phyloP scores from a whole-genome alignment of 2,888 invertebrate species.

The Acrobasis suavella region DNA sequence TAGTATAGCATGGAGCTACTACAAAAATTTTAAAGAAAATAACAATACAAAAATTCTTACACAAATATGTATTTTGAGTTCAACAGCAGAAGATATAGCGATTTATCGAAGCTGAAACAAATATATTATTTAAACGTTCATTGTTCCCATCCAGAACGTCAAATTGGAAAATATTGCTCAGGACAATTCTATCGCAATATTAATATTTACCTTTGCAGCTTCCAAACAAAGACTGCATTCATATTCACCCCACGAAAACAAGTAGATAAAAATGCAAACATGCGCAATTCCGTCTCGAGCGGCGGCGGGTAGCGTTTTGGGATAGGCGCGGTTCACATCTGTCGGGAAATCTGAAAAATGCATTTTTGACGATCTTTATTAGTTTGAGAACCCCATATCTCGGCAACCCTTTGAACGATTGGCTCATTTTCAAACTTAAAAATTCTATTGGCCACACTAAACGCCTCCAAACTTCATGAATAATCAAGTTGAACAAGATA shows the following conservation, averaged over 20 bases:
- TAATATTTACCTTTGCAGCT: conserved; percentile 70
- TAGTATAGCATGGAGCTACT: too few relatives aligned
- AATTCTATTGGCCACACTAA: too few relatives aligned
- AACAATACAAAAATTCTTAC: too few relatives aligned
- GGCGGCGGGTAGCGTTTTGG: conserved; percentile 52
- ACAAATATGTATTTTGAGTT: neutral
- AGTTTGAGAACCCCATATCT: too few relatives aligned
- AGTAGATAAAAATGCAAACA: conserved; percentile 81
- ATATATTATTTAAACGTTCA: conserved; percentile 14
- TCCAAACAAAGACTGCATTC: conserved; percentile 73
- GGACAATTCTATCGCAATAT: conserved; percentile 61
- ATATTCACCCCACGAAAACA: conserved; percentile 78
- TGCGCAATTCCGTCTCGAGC: conserved; percentile 76
- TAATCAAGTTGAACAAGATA: too few relatives aligned
- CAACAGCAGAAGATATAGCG: neutral
- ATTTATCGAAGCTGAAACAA: neutral
- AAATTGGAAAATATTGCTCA: conserved; percentile 49
- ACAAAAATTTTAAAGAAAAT: too few relatives aligned
- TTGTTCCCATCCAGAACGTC: conserved; percentile 31
- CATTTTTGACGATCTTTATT: too few relatives aligned
- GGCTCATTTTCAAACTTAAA: too few relatives aligned
- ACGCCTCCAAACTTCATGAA: too few relatives aligned
- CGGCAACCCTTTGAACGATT: too few relatives aligned
- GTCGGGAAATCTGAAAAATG: neutral
- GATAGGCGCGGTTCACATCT: neutral